Evolutionary conservation across 1,140 invertebrate species (phyloP).

Genomic region (Stegodyphus dumicola): DNA sequence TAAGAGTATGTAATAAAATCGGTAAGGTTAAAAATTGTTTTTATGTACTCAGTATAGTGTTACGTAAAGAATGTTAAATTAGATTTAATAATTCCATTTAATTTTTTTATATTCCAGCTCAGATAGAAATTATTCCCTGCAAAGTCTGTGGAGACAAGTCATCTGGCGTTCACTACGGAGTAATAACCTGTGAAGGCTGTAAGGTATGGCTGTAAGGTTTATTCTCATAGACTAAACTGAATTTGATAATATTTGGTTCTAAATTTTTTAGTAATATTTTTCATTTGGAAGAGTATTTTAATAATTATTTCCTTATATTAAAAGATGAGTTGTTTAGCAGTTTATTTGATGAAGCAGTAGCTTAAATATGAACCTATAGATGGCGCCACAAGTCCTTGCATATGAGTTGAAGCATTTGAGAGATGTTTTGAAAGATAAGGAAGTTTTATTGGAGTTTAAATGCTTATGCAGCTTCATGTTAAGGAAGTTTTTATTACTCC

Average conservation of each 20-base stretch:
- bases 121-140: constrained; percentile 99
- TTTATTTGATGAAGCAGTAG: too few relatives aligned
- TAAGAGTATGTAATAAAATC: background rate
- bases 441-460: too few relatives aligned
- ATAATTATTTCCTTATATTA: too few relatives aligned
- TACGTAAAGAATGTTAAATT: background rate
- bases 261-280: background rate
- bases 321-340: too few relatives aligned
- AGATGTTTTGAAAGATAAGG: too few relatives aligned
- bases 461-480: too few relatives aligned
- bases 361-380: too few relatives aligned
- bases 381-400: too few relatives aligned
- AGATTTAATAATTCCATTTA: background rate
- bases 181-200: constrained; percentile 99
- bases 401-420: too few relatives aligned
- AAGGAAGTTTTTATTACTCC: background rate
- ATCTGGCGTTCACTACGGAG: constrained; percentile 98
- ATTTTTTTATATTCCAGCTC: constrained; percentile 76
- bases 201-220: constrained; percentile 71
- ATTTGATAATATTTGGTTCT: background rate
- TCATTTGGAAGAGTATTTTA: too few relatives aligned
- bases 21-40: too few relatives aligned
- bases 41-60: background rate
- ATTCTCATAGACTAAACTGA: background rate
- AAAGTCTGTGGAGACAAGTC: constrained; percentile 99